These are phyloP conservation scores for Anser cygnoides DNA, from an alignment of 2,113 vertebrate genomes.

Conservation along the genomic window DNA sequence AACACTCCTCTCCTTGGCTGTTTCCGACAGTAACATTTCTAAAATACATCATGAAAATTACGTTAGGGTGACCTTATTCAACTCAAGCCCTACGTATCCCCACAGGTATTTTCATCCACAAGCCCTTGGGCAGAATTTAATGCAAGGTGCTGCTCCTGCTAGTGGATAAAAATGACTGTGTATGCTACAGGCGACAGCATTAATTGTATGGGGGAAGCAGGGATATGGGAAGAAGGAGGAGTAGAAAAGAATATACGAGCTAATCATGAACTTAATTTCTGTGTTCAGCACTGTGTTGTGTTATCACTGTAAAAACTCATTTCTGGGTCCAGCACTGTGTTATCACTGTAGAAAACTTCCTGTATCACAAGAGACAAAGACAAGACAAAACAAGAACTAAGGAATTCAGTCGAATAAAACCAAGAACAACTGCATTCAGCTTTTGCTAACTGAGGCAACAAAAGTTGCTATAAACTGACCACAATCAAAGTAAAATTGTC, in stretches of 20 bases:
- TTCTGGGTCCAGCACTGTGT: not conserved
- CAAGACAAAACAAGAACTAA: conserved; percentile 14
- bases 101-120: not conserved
- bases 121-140: not conserved
- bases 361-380: conserved; percentile 11
- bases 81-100: not conserved
- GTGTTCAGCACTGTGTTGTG: not conserved
- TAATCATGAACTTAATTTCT: conserved; percentile 33
- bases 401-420: not conserved
- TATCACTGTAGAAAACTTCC: not conserved
- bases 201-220: not conserved
- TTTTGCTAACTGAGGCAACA: not conserved
- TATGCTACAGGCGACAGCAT: not conserved
- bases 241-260: conserved; percentile 18
- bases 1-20: not conserved
- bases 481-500: not conserved
- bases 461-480: not conserved
- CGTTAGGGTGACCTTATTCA: not conserved
- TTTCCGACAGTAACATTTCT: not conserved
- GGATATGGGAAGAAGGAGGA: not conserved
- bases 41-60: not conserved
- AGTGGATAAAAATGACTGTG: not conserved
- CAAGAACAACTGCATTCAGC: not conserved
- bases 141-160: not conserved
- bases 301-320: not conserved